Evolutionary conservation across 2,888 invertebrate species (phyloP).

Genomic region (Yponomeuta malinellus): DNA sequence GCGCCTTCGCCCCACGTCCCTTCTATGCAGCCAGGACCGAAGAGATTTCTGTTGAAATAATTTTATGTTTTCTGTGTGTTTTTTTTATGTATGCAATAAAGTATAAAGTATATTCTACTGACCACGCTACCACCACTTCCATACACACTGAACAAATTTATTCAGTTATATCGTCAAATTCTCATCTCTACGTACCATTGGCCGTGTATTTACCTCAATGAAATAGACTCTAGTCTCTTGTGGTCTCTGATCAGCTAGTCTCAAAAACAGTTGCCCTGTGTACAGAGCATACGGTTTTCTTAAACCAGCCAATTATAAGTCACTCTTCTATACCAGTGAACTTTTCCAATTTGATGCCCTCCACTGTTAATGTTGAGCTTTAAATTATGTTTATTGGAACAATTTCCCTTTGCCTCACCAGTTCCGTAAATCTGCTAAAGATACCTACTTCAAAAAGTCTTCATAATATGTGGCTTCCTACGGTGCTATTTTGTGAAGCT

Average conservation of each 20-base stretch:
- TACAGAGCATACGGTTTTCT: conserved; percentile 36
- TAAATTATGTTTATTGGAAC: conserved; percentile 9
- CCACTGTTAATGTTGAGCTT: conserved; percentile 20
- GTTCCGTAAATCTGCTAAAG: neutral
- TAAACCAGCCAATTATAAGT: conserved; percentile 43
- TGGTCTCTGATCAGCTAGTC: conserved; percentile 35
- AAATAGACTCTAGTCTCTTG: conserved; percentile 26
- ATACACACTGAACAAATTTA: no score
- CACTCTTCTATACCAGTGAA: conserved; percentile 39
- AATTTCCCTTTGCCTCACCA: neutral
- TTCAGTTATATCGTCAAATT: neutral
- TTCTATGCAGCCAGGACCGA: no score
- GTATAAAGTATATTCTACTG: no score
- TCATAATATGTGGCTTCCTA: neutral
- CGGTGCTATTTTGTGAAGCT: conserved; percentile 67
- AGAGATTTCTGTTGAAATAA: no score
- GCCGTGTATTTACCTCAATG: neutral
- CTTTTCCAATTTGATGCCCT: conserved; percentile 14
- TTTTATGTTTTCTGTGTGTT: no score
- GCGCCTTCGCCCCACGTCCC: no score
- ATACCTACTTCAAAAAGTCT: neutral
- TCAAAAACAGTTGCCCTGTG: conserved; percentile 32
- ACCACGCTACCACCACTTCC: no score
- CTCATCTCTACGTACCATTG: neutral
- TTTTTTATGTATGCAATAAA: no score